Conservation (phyloP, 2,797 vertebrate genomes). For the Anguilla obscura region DNA sequence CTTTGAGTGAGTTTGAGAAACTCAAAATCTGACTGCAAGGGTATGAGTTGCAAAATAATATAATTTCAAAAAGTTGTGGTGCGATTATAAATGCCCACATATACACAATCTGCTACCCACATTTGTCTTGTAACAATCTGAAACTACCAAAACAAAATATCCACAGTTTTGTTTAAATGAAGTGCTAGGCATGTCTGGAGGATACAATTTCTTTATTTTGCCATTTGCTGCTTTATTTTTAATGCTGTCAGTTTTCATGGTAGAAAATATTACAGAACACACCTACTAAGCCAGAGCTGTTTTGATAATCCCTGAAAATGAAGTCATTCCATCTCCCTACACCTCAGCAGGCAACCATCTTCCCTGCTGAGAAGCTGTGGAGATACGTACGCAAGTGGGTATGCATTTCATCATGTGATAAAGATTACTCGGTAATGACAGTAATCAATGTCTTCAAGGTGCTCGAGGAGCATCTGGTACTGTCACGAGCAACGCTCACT, state of each 20-base stretch:
- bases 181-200: neutral
- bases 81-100: neutral
- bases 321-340: neutral
- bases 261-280: neutral
- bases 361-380: neutral
- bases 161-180: neutral
- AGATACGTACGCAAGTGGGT: neutral
- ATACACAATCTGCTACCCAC: neutral
- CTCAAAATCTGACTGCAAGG: neutral
- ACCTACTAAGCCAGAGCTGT: neutral
- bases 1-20: neutral
- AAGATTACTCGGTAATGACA: conserved; percentile 8
- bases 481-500: neutral
- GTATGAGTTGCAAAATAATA: neutral
- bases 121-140: neutral
- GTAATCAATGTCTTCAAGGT: conserved; percentile 14
- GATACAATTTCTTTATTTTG: neutral
- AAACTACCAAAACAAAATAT: neutral
- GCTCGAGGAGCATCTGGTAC: neutral
- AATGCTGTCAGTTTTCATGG: neutral
- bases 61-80: neutral
- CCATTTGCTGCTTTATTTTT: neutral
- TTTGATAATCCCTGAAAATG: neutral
- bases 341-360: neutral
- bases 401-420: neutral